Conservation (phyloP, 2,113 vertebrate species). For the Burhinus oedicnemus region DNA sequence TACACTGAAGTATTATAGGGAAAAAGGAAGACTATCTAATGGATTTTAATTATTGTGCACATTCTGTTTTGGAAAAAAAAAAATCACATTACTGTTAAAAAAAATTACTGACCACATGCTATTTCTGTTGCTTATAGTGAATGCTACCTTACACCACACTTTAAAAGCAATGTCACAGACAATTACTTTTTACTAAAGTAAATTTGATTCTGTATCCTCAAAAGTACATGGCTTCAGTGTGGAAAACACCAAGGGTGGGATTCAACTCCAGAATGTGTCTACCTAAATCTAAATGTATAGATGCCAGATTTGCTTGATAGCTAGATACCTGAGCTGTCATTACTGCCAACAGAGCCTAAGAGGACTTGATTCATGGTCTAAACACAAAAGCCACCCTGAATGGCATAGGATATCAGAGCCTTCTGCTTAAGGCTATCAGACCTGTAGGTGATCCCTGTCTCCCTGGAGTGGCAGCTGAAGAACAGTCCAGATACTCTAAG, state of each 20-base stretch:
- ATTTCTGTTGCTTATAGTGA: background rate
- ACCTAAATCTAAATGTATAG: background rate
- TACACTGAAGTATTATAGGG: background rate
- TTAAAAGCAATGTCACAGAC: background rate
- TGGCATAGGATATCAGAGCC: background rate
- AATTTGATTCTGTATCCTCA: background rate
- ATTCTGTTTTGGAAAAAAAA: background rate
- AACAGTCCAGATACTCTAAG: background rate
- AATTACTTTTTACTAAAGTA: background rate
- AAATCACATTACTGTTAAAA: background rate
- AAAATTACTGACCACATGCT: background rate
- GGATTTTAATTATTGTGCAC: background rate
- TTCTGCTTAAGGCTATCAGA: background rate
- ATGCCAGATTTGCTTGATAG: background rate
- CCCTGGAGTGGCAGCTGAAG: background rate
- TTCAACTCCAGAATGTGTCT: background rate
- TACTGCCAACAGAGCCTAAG: background rate
- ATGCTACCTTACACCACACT: background rate
- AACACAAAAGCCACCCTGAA: background rate
- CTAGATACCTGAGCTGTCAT: background rate
- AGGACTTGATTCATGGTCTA: background rate
- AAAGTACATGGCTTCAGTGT: background rate
- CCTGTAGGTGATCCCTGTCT: background rate
- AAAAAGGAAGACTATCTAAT: background rate
- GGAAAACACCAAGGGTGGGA: background rate